These are phyloP conservation scores for Morpho achilles DNA, from an alignment of 2,888 invertebrate genomes.

Conservation along the genomic window DNA sequence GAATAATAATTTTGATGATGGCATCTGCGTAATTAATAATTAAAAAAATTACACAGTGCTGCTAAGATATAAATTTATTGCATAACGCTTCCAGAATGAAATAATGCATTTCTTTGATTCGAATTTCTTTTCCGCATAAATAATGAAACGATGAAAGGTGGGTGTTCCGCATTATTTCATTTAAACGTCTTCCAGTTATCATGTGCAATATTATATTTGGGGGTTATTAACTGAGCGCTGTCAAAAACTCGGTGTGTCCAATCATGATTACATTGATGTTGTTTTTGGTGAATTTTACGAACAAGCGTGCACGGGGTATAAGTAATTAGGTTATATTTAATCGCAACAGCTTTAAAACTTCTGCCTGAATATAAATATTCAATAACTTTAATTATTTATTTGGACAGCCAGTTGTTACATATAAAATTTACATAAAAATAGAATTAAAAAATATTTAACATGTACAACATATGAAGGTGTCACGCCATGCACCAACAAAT, in stretches of 20 bases:
- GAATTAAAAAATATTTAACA: too few relatives aligned
- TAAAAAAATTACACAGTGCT: neutral
- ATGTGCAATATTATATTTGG: slow-evolving; percentile 54
- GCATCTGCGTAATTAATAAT: too few relatives aligned
- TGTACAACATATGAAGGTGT: too few relatives aligned
- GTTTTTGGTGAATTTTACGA: slow-evolving; percentile 6
- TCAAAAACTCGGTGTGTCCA: slow-evolving; percentile 21
- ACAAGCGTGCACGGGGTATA: neutral
- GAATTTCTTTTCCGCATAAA: slow-evolving; percentile 10
- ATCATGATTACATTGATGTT: slow-evolving; percentile 21
- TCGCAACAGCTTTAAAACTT: too few relatives aligned
- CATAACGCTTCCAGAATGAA: slow-evolving; percentile 4
- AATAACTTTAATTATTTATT: too few relatives aligned
- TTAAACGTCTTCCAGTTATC: slow-evolving; percentile 48
- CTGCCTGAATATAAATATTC: too few relatives aligned
- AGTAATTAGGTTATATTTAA: too few relatives aligned
- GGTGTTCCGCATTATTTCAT: slow-evolving; percentile 43
- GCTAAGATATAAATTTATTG: neutral
- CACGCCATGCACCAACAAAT: too few relatives aligned
- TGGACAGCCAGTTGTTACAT: too few relatives aligned
- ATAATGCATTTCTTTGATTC: slow-evolving; percentile 7
- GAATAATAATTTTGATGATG: too few relatives aligned
- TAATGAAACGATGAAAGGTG: slow-evolving; percentile 39
- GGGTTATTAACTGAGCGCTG: slow-evolving; percentile 44
- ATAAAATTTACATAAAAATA: too few relatives aligned